phyloP scores from a whole-genome alignment of 2,113 vertebrate species.

The Polypterus bichir region DNA sequence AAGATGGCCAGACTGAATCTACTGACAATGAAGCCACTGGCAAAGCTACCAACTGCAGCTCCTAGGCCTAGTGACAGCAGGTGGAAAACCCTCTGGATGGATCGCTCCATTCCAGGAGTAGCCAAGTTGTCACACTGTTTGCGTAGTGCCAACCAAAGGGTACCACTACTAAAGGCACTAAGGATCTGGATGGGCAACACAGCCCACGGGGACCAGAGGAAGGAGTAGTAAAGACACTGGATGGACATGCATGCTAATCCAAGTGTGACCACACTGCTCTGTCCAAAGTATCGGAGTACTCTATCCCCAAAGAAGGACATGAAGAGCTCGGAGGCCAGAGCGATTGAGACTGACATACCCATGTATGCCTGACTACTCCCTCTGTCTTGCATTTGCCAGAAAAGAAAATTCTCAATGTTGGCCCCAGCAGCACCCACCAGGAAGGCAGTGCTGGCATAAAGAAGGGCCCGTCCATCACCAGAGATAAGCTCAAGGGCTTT shows the following conservation, averaged over 20 bases:
- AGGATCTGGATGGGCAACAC: constrained; percentile 55
- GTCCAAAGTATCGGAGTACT: constrained; percentile 42
- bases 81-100: constrained; percentile 45
- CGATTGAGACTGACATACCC: constrained; percentile 49
- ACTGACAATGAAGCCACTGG: constrained; percentile 48
- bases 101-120: constrained; percentile 49
- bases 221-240: constrained; percentile 71
- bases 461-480: constrained; percentile 41
- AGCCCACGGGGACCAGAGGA: constrained; percentile 62
- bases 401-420: constrained; percentile 57
- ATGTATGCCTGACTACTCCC: constrained; percentile 62
- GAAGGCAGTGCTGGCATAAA: constrained; percentile 48
- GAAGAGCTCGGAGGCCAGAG: constrained; percentile 48
- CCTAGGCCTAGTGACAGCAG: constrained; percentile 46
- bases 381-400: constrained; percentile 75
- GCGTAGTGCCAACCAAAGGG: constrained; percentile 60
- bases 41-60: constrained; percentile 56
- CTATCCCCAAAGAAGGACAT: constrained; percentile 35
- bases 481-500: constrained; percentile 57
- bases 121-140: constrained; percentile 48
- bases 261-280: constrained; percentile 29
- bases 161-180: constrained; percentile 48
- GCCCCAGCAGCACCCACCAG: constrained; percentile 40
- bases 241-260: constrained; percentile 36
- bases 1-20: constrained; percentile 42